Evolutionary conservation across 2,797 vertebrate species (phyloP).

Genomic region (Florisuga fusca): DNA sequence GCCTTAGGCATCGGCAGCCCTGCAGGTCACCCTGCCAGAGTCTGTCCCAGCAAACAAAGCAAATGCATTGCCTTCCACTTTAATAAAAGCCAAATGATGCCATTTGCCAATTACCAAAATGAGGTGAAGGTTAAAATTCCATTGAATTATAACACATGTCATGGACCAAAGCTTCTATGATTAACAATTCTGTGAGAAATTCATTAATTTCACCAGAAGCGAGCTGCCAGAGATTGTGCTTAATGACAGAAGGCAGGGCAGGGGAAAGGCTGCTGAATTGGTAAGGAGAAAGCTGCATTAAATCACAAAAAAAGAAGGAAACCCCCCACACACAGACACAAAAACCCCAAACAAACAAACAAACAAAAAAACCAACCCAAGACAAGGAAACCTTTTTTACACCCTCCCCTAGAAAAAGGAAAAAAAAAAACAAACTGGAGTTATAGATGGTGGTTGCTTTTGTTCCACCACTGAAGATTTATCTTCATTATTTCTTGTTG

Average conservation of each 20-base stretch:
- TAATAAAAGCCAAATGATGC: conserved; percentile 78
- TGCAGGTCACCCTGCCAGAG: conserved; percentile 25
- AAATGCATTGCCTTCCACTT: conserved; percentile 57
- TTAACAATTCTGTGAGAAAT: conserved; percentile 76
- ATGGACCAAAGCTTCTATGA: conserved; percentile 72
- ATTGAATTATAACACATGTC: conserved; percentile 73
- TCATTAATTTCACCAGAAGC: conserved; percentile 72
- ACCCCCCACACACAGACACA: not conserved
- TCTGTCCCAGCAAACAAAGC: conserved; percentile 46
- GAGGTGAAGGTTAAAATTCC: conserved; percentile 71
- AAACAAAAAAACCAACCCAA: not conserved
- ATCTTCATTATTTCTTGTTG: conserved; percentile 46
- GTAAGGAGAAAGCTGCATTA: conserved; percentile 60
- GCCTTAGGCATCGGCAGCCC: not conserved
- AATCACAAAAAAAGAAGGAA: not conserved
- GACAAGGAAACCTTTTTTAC: not conserved
- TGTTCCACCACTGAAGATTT: conserved; percentile 30
- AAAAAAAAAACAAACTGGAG: not conserved
- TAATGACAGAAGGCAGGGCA: conserved; percentile 69
- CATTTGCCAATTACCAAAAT: conserved; percentile 72
- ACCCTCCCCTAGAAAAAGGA: not conserved
- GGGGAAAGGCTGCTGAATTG: not conserved
- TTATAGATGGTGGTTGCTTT: not conserved
- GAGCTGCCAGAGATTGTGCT: conserved; percentile 67
- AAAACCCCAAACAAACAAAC: not conserved